Evolutionary conservation across 2,113 vertebrate genomes (phyloP), one percentile per base, ranked within the genome.

Genomic region (Chiloscyllium plagiosum): DNA sequence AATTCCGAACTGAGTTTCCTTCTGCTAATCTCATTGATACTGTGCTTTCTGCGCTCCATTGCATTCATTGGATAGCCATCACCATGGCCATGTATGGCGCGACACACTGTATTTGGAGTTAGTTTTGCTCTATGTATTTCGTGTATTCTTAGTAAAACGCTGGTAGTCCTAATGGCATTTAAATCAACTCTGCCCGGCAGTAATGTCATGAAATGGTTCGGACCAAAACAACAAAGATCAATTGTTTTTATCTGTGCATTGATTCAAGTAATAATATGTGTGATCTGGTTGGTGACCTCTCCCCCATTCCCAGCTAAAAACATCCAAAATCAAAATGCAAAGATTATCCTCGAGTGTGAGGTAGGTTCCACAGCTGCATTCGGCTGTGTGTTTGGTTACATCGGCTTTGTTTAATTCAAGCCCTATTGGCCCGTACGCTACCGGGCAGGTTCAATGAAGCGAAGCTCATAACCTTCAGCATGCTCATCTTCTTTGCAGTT

Each of bases 91-190:
- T 70, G 93, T 24, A 26, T 68, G 66, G 37, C 70, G 37, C 19
- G 66, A 0, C 93, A 94, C 66, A 94, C 93, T 70, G 93, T 69
- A 19, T 94, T 94, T 42, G 93, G 92, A 24, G 37, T 94, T 26
- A 94, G 92, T 4, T 94, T 94, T 69, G 66, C 70, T 47, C 61
- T 94, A 68, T 94, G 66, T 22, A 70, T 94, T 69, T 94, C 93
- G 22, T 94, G 93, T 42, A 94, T 94, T 47, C 93, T 94, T 20
- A 70, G 92, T 47, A 94, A 94, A 70, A 94, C 93, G 1, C 37
- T 94, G 42, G 93, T 94, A 1, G 93, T 94, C n/a, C 66, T 70
- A 37, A 94, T 94, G 93, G 93, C 93, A 15, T 94, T 94, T 33
- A 94, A 70, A 69, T n/a, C 66, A 42, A 94, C 93, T 3, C 37